Evolutionary conservation across 2,797 vertebrate species (phyloP).

Genomic region (Iguana delicatissima): DNA sequence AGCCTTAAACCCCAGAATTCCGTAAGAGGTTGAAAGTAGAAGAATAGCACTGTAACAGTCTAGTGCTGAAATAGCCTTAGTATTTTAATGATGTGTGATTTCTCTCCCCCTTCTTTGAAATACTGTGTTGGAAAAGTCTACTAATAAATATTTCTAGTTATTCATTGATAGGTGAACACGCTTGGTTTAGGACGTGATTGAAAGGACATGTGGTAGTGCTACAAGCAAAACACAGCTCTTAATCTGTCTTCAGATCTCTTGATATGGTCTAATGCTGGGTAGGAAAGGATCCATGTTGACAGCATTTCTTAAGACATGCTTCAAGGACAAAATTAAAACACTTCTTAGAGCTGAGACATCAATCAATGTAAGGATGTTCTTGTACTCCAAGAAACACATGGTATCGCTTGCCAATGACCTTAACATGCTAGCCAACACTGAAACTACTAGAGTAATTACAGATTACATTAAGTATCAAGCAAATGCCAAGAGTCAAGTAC

Average conservation of each 20-base stretch:
- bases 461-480: constrained; percentile 74
- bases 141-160: constrained; percentile 42
- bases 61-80: too few relatives aligned
- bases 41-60: too few relatives aligned
- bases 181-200: constrained; percentile 46
- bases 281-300: constrained; percentile 63
- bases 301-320: constrained; percentile 65
- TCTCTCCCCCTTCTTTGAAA: neutral
- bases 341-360: constrained; percentile 72
- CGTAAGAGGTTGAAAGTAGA: too few relatives aligned
- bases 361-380: constrained; percentile 76
- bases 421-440: constrained; percentile 56
- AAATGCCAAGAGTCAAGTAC: constrained; percentile 69
- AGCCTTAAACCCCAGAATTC: too few relatives aligned
- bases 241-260: constrained; percentile 46
- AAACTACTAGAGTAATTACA: constrained; percentile 76
- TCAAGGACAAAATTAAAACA: constrained; percentile 73
- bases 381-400: constrained; percentile 57
- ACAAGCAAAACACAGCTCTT: constrained; percentile 48
- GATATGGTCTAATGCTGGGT: constrained; percentile 31
- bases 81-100: too few relatives aligned
- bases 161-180: neutral
- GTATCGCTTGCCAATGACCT: constrained; percentile 71
- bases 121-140: neutral
- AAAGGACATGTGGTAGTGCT: constrained; percentile 29